Evolutionary conservation across 2,797 vertebrate species (phyloP).

Genomic region (Phalloptychus januarius): DNA sequence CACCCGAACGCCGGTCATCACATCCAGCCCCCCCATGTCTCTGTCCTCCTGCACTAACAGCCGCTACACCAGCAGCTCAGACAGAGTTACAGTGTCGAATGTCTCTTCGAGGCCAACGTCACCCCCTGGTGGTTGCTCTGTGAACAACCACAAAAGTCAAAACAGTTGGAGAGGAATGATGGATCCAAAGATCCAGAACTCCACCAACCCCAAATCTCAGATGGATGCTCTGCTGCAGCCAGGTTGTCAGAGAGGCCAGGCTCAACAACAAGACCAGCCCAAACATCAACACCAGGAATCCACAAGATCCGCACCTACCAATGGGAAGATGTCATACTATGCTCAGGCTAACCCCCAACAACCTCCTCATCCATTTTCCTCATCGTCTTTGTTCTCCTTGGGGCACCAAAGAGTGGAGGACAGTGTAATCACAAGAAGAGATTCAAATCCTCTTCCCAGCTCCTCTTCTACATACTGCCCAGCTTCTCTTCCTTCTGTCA

Average conservation of each 20-base stretch:
- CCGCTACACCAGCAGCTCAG: slow-evolving; percentile 40
- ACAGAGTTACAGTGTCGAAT: slow-evolving; percentile 17
- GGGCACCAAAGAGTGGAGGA: slow-evolving; percentile 71
- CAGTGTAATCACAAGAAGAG: slow-evolving; percentile 77
- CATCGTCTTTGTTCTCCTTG: slow-evolving; percentile 72
- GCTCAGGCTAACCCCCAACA: slow-evolving; percentile 51
- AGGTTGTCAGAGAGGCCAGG: slow-evolving; percentile 60
- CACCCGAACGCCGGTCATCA: slow-evolving; percentile 80
- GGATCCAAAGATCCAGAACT: slow-evolving; percentile 38
- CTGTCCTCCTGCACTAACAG: slow-evolving; percentile 58
- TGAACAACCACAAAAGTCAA: slow-evolving; percentile 41
- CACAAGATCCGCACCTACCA: slow-evolving; percentile 42
- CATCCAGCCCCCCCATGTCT: slow-evolving; percentile 61
- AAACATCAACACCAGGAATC: slow-evolving; percentile 49
- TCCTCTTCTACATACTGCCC: slow-evolving; percentile 40
- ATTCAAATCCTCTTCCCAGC: slow-evolving; percentile 48
- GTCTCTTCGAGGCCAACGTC: slow-evolving; percentile 40
- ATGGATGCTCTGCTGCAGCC: slow-evolving; percentile 53
- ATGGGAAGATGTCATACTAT: slow-evolving; percentile 63
- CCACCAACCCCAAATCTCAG: slow-evolving; percentile 42
- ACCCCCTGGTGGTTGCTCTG: slow-evolving; percentile 51
- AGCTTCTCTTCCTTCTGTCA: slow-evolving; percentile 26
- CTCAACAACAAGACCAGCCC: slow-evolving; percentile 40
- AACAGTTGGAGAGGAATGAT: slow-evolving; percentile 57
- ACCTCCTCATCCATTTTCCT: slow-evolving; percentile 39